Conservation (phyloP, 2,797 vertebrate genomes). For the Psittacula echo region DNA sequence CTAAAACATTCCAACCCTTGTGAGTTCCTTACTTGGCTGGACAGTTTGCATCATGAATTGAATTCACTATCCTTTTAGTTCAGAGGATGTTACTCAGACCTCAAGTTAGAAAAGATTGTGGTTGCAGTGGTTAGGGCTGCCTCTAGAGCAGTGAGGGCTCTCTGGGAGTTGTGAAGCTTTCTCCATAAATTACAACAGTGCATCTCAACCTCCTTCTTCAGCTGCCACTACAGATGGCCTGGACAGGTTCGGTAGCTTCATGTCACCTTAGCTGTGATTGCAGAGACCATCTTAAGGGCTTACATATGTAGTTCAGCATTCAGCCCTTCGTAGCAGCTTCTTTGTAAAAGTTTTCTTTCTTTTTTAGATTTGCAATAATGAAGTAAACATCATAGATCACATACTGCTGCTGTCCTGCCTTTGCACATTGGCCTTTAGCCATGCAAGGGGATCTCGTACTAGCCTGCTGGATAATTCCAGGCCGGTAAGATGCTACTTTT, state of each 20-base stretch:
- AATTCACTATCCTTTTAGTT: background rate
- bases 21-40: conserved; percentile 9
- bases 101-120: conserved; percentile 35
- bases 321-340: background rate
- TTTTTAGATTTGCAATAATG: background rate
- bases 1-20: background rate
- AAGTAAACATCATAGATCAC: background rate
- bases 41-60: background rate
- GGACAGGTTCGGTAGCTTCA: background rate
- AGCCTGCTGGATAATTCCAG: background rate
- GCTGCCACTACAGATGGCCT: conserved; percentile 40
- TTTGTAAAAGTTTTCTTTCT: background rate
- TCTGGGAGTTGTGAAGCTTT: background rate
- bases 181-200: background rate
- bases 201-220: conserved; percentile 21
- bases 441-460: accelerated
- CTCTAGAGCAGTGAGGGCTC: background rate
- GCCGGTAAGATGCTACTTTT: background rate
- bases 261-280: background rate
- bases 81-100: background rate
- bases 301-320: background rate
- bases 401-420: background rate
- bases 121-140: background rate
- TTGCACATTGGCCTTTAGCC: background rate
- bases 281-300: background rate